These are phyloP conservation scores for Reticulitermes lucifugus DNA, from an alignment of 2,888 invertebrate genomes.

Conservation along the genomic window DNA sequence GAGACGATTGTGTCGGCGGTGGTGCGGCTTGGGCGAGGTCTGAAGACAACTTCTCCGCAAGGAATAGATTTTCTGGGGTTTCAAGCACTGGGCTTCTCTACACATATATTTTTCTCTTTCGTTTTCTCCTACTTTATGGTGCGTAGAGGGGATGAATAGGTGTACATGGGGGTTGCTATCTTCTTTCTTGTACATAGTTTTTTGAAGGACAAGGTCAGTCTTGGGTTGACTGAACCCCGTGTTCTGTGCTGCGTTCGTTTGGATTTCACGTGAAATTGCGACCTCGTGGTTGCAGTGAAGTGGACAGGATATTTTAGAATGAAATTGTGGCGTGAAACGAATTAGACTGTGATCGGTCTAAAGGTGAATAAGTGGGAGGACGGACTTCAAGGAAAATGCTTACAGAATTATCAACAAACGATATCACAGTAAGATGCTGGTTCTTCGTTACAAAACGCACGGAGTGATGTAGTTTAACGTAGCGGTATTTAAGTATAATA, in stretches of 20 bases:
- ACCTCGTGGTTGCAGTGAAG: neutral
- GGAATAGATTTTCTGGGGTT: neutral
- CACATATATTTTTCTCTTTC: neutral
- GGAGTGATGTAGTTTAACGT: neutral
- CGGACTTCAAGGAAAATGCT: too few relatives aligned
- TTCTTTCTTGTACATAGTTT: neutral
- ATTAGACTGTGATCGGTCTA: neutral
- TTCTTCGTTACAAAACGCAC: neutral
- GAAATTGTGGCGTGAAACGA: too few relatives aligned
- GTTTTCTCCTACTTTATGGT: neutral
- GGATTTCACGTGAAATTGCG: neutral
- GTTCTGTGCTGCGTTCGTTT: neutral
- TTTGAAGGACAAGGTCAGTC: slow-evolving; percentile 28
- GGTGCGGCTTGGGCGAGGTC: slow-evolving; percentile 5
- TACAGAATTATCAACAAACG: neutral
- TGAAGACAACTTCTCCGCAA: slow-evolving; percentile 1
- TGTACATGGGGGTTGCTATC: slow-evolving; percentile 1
- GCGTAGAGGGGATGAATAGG: slow-evolving; percentile 5
- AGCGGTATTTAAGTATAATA: neutral
- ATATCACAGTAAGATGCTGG: neutral
- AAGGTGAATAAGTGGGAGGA: too few relatives aligned
- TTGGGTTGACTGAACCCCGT: neutral
- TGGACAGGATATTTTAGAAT: too few relatives aligned
- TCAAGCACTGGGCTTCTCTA: slow-evolving; percentile 14
- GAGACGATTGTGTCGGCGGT: neutral